phyloP scores from a whole-genome alignment of 2,797 vertebrate genomes.

The Kryptopterus vitreolus region DNA sequence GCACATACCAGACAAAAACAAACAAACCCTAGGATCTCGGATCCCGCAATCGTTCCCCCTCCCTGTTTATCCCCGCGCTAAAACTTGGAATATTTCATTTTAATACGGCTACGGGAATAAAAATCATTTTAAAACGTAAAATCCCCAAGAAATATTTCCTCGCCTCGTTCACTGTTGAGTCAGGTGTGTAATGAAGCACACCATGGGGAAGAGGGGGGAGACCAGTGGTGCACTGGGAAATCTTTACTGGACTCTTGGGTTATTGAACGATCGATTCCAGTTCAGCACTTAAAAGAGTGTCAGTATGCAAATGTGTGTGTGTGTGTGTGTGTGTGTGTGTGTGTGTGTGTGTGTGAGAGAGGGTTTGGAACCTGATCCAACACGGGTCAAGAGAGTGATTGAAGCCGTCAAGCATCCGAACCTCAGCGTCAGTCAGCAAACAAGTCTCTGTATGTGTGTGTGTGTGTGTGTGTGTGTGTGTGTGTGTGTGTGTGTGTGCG shows the following conservation, averaged over 20 bases:
- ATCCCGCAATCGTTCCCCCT: no score
- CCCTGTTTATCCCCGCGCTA: no score
- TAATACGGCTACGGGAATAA: no score
- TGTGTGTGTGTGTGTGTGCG: constrained; percentile 22
- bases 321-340: constrained; percentile 4
- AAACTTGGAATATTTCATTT: no score
- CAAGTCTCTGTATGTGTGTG: constrained; percentile 36
- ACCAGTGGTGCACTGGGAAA: neutral
- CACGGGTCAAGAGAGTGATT: constrained; percentile 46
- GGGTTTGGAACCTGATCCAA: constrained; percentile 18
- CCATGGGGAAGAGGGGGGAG: no score
- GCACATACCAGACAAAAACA: neutral
- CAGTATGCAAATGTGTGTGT: constrained; percentile 4
- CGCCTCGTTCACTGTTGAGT: neutral
- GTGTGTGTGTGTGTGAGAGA: neutral
- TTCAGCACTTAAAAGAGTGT: neutral
- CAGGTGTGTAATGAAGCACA: constrained; percentile 12
- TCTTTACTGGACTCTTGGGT: neutral
- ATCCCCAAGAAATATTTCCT: no score
- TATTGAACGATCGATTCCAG: neutral
- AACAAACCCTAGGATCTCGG: no score
- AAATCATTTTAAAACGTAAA: no score
- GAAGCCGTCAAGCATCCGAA: constrained; percentile 51
- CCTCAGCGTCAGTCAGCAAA: constrained; percentile 58
- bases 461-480: constrained; percentile 22